A percentile compares a stretch with the other conserved stretches of the same genome.
phyloP scores from a whole-genome alignment of 2,888 invertebrate species.

The Coelinius sp. region DNA sequence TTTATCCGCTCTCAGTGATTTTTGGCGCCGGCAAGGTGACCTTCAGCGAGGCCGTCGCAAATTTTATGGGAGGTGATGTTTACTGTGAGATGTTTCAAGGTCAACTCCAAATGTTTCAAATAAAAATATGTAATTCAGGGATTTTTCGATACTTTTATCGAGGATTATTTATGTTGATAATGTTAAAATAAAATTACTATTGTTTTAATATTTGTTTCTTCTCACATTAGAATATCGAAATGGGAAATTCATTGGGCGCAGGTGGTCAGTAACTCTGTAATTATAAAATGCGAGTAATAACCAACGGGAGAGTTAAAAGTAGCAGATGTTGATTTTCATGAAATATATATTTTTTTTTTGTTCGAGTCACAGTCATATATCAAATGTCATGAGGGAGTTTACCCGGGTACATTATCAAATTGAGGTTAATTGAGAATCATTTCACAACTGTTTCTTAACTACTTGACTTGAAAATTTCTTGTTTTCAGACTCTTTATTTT shows the following conservation, averaged over 20 bases:
- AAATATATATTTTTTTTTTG: background rate
- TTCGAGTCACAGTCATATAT: background rate
- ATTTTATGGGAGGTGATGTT: background rate
- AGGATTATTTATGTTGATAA: too few relatives aligned
- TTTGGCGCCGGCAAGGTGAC: conserved; percentile 4
- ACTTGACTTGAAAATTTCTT: conserved; percentile 7
- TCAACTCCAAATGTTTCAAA: background rate
- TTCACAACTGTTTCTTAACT: background rate
- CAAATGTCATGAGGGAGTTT: background rate
- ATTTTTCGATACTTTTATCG: too few relatives aligned
- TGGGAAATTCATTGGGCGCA: too few relatives aligned
- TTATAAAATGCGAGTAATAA: too few relatives aligned
- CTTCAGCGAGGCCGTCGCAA: background rate
- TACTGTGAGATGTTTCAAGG: background rate
- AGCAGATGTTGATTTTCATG: background rate
- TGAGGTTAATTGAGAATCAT: conserved; percentile 21
- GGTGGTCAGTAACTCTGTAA: too few relatives aligned
- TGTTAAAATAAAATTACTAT: too few relatives aligned
- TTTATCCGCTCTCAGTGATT: background rate
- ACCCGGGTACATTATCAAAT: conserved; percentile 8
- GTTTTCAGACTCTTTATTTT: background rate
- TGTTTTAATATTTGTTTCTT: too few relatives aligned
- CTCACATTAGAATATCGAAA: too few relatives aligned
- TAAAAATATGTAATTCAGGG: background rate
- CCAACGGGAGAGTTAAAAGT: background rate